Base-by-base conservation (phyloP, 2,888 invertebrate species). In the Biston betularia region DNA sequence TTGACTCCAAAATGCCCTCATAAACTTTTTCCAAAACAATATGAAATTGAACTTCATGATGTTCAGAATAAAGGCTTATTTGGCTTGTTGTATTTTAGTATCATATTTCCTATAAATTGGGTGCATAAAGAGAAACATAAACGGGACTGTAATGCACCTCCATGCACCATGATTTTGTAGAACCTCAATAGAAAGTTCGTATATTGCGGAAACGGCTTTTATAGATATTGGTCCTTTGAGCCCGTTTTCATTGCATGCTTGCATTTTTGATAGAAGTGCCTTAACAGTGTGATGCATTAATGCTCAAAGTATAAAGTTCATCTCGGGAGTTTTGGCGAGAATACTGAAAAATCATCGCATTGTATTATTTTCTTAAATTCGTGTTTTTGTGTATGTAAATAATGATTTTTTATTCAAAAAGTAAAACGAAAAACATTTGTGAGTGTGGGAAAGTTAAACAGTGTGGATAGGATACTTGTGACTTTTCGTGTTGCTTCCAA, bases 81-180 rank as follows among this genome's bases (percentile, higher is more conserved):
- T 90, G 64, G 72, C 66, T 71, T 82, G 81, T 65, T 15, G 60
- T 56, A 57, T 60, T 48, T 86, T 80, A 71, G 83, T 83, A 57
- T 50, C 56, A 58, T 86, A 77, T 86, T 86, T 70, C 78, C 78
- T 85, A 84, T 84, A 83, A 77, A 88, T 82, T 81, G 79, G 79
- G 80, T 89, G 89, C 88, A 90, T 86, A 88, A 65, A 65, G 60
- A 55, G 88, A 89, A 86, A 87, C 83, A 88, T 86, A 88, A 87
- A 88, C 82, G 86, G 86, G 84, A 86, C 87, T 89, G 87, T 89
- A 88, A 87, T 89, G 89, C 90, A 88, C 86, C 86, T 85, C 84
- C 88, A 88, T 89, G 90, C 90, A 90, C 88, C 86, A 87, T 83
- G 89, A 88, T 92, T 89, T 89, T 87, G 87, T 89, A 84, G 76